Conservation (phyloP, 1,140 invertebrate species). For the Ridgeia piscesae region DNA sequence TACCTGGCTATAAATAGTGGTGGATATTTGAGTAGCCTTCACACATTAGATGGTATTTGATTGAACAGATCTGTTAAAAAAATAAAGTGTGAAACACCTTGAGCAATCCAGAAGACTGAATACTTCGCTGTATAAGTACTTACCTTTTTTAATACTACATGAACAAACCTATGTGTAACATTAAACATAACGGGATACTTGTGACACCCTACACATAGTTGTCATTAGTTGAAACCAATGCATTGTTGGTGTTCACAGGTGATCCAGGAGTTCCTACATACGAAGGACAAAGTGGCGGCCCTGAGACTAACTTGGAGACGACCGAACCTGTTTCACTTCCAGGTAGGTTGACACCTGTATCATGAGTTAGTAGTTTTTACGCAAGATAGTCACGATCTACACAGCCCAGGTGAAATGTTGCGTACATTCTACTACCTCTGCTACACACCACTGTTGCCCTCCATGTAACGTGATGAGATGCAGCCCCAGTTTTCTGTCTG, state of each 20-base stretch:
- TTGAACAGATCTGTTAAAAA: too few relatives aligned
- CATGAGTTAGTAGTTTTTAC: not conserved
- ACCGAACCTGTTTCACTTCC: slow-evolving; percentile 30
- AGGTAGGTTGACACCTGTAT: slow-evolving; percentile 29
- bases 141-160: not conserved
- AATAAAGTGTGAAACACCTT: too few relatives aligned
- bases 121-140: too few relatives aligned
- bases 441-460: too few relatives aligned
- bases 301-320: slow-evolving; percentile 29
- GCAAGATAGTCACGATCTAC: not conserved
- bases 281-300: slow-evolving; percentile 59
- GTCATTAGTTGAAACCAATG: slow-evolving; percentile 44
- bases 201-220: slow-evolving; percentile 40
- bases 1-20: too few relatives aligned
- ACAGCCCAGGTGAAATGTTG: not conserved
- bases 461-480: too few relatives aligned
- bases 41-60: too few relatives aligned
- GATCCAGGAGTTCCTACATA: slow-evolving; percentile 73
- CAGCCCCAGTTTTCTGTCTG: too few relatives aligned
- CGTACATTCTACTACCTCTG: too few relatives aligned
- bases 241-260: slow-evolving; percentile 56
- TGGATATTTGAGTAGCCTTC: too few relatives aligned
- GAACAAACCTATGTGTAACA: not conserved
- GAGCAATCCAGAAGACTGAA: too few relatives aligned
- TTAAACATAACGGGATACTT: not conserved